A percentile compares a stretch with the other conserved stretches of the same genome.
phyloP scores from a whole-genome alignment of 2,888 invertebrate species.

The Acronicta psi region DNA sequence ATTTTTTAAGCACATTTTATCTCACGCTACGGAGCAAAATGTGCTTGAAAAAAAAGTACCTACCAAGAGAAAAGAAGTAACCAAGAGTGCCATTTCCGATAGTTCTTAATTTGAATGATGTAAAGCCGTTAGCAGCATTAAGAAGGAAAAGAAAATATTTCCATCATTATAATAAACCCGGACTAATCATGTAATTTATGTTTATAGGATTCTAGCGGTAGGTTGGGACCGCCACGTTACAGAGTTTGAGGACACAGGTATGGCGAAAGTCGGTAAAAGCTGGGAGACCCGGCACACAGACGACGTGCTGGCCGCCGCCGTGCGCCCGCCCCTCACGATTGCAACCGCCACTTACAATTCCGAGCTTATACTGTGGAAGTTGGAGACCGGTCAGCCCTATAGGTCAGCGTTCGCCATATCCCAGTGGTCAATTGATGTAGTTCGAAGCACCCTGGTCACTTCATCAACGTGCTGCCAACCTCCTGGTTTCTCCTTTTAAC shows the following conservation, averaged over 20 bases:
- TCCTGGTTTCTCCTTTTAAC: no score
- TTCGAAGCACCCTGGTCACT: no score
- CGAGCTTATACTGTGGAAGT: conserved; percentile 94
- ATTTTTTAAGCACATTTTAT: no score
- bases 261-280: conserved; percentile 88
- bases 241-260: conserved; percentile 89
- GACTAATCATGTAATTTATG: background rate
- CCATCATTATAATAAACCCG: no score
- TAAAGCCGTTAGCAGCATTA: no score
- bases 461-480: no score
- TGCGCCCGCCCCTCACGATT: conserved; percentile 90
- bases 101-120: no score
- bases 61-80: no score
- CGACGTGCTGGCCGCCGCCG: conserved; percentile 92
- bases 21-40: no score
- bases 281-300: conserved; percentile 93
- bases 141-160: no score
- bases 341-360: conserved; percentile 94
- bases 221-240: conserved; percentile 94
- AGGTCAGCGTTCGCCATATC: conserved; percentile 62
- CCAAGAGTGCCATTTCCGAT: no score
- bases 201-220: conserved; percentile 91
- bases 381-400: conserved; percentile 94
- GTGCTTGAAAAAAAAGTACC: no score
- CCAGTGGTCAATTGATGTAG: background rate